These are phyloP conservation scores for Dasysyrphus albostriatus DNA, from an alignment of 2,888 invertebrate genomes.

Conservation along the genomic window DNA sequence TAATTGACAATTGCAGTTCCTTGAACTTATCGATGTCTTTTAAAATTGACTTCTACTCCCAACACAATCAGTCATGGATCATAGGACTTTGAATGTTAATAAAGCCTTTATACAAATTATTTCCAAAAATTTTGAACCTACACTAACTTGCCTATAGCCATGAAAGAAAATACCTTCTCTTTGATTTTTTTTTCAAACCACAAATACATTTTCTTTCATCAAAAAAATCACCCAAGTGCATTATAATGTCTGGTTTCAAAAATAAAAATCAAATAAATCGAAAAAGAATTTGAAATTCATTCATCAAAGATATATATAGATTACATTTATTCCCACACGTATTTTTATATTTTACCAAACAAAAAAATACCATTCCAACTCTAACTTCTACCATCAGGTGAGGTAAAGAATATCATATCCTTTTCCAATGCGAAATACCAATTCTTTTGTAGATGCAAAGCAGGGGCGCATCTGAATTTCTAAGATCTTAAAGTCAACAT, in stretches of 20 bases:
- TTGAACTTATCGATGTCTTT: not conserved
- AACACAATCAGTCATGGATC: not conserved
- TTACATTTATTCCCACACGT: constrained; percentile 63
- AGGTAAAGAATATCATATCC: constrained; percentile 28
- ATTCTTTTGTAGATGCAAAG: constrained; percentile 21
- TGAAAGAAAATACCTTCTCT: not conserved
- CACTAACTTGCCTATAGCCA: not conserved
- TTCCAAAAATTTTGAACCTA: not conserved
- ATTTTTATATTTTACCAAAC: constrained; percentile 8
- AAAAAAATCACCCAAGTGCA: constrained; percentile 20
- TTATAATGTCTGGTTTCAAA: not conserved
- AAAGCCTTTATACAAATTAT: not conserved
- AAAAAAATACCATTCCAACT: not conserved
- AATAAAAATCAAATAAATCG: constrained; percentile 1
- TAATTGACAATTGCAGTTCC: not conserved
- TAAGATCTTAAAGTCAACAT: not conserved
- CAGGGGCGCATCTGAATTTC: not conserved
- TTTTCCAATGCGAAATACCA: constrained; percentile 29
- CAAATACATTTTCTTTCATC: constrained; percentile 15
- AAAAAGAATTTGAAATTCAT: constrained; percentile 47
- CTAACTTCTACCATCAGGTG: constrained; percentile 19
- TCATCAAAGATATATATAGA: constrained; percentile 50
- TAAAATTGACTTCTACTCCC: too few species aligned
- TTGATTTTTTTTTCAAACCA: constrained; percentile 31
- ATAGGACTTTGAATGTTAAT: not conserved